Conservation (phyloP, 2,888 invertebrate species). For the Epinotia ramella region DNA sequence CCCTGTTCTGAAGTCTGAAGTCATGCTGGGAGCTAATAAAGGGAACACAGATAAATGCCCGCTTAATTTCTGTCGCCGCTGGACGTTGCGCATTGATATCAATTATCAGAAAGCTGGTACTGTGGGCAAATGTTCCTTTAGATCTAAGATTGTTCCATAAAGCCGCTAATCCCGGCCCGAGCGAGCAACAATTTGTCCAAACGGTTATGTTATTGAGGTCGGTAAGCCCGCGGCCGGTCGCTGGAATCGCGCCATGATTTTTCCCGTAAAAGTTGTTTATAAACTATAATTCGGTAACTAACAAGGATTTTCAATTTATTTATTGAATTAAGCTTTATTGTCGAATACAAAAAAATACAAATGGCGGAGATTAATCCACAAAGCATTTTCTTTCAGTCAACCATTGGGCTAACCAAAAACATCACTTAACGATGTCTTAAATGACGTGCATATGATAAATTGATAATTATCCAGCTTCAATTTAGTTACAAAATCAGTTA, state of each 20-base stretch:
- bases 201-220: conserved; percentile 84
- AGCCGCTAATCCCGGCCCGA: conserved; percentile 79
- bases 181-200: conserved; percentile 82
- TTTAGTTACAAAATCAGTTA: too few species aligned
- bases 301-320: conserved; percentile 60
- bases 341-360: background rate
- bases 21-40: conserved; percentile 66
- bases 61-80: conserved; percentile 70
- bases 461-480: too few species aligned
- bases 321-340: background rate
- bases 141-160: conserved; percentile 75
- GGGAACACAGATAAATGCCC: conserved; percentile 68
- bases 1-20: conserved; percentile 48
- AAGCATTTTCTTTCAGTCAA: too few species aligned
- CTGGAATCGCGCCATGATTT: conserved; percentile 71
- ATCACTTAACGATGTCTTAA: too few species aligned
- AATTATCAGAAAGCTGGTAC: conserved; percentile 77
- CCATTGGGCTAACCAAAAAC: too few species aligned
- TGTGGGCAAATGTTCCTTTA: conserved; percentile 54
- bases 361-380: background rate
- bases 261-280: conserved; percentile 69
- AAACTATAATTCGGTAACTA: conserved; percentile 53
- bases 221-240: conserved; percentile 67
- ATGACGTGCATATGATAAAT: too few species aligned
- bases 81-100: conserved; percentile 78